Evolutionary conservation across 2,888 invertebrate species (phyloP).

Genomic region (Cataglyphis rosenhaueri): DNA sequence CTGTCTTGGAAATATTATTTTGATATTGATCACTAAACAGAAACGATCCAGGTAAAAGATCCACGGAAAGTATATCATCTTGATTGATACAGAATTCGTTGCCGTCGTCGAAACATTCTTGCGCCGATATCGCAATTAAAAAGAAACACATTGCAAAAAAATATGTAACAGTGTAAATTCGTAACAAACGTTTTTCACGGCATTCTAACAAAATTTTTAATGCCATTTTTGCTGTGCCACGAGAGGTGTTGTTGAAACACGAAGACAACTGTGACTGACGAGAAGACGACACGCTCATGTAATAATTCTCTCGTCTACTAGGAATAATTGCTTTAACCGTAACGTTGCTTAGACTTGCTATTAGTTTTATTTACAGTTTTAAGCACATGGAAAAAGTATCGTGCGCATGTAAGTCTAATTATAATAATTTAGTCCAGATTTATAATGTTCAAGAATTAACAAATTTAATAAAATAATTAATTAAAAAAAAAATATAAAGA

Average conservation of each 20-base stretch:
- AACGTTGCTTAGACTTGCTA: constrained; percentile 60
- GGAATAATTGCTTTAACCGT: constrained; percentile 81
- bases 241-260: constrained; percentile 34
- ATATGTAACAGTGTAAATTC: background rate
- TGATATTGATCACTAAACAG: constrained; percentile 86
- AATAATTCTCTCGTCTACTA: constrained; percentile 72
- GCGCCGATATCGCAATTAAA: constrained; percentile 31
- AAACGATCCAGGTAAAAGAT: constrained; percentile 89
- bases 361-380: background rate
- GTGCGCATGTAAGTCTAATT: background rate
- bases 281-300: constrained; percentile 71
- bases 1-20: constrained; percentile 38
- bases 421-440: background rate
- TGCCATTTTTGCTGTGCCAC: background rate
- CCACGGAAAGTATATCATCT: constrained; percentile 90
- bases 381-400: background rate
- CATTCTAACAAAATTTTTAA: background rate
- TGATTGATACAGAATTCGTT: constrained; percentile 86
- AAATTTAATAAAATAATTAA: background rate
- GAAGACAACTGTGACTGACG: constrained; percentile 54
- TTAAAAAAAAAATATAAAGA: background rate
- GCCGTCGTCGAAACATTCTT: constrained; percentile 83
- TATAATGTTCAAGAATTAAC: background rate
- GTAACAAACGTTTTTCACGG: background rate
- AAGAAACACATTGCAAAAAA: constrained; percentile 25